These are phyloP conservation scores for Oxyruncus cristatus DNA, from an alignment of 2,113 vertebrate species.

Conservation along the genomic window DNA sequence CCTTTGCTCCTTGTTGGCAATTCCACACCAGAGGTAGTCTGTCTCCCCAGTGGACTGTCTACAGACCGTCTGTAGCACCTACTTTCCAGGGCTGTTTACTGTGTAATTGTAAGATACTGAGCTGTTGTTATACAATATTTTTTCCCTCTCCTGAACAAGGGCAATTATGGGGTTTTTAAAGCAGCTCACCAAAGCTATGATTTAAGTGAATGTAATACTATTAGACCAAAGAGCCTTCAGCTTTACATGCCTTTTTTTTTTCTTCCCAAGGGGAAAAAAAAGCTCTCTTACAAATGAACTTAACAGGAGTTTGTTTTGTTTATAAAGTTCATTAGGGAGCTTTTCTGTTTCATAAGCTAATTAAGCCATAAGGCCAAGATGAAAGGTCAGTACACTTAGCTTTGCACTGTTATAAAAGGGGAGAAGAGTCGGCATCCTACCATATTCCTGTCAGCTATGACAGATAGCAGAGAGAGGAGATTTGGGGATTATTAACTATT, in stretches of 20 bases:
- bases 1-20: background rate
- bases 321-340: slow-evolving; percentile 53
- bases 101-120: background rate
- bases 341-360: slow-evolving; percentile 68
- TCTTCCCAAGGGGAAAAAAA: background rate
- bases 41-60: background rate
- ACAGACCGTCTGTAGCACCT: background rate
- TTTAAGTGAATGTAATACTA: slow-evolving; percentile 57
- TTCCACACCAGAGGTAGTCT: background rate
- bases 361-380: slow-evolving; percentile 42
- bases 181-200: slow-evolving; percentile 39
- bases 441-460: background rate
- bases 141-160: slow-evolving; percentile 26
- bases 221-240: slow-evolving; percentile 44
- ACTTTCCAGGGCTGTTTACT: background rate
- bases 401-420: background rate
- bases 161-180: slow-evolving; percentile 49
- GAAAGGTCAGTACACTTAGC: slow-evolving; percentile 35
- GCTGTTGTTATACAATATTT: background rate
- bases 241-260: background rate
- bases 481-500: slow-evolving; percentile 9
- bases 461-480: background rate
- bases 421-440: background rate
- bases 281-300: background rate
- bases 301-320: slow-evolving; percentile 62